phyloP scores from a whole-genome alignment of 2,797 vertebrate species.

The Perdix hodgsoniae region DNA sequence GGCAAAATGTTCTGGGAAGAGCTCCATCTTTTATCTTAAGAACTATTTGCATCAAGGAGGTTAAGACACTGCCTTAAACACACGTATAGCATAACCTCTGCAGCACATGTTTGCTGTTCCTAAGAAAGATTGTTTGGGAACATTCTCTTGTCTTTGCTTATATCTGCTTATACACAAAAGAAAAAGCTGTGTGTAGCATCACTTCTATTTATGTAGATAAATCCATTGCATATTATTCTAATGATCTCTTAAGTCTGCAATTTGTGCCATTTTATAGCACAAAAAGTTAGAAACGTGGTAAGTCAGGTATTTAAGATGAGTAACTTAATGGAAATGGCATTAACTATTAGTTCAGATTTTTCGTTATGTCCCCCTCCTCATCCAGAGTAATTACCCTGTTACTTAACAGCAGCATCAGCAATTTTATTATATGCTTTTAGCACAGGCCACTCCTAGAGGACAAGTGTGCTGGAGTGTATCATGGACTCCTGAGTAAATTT shows the following conservation, averaged over 20 bases:
- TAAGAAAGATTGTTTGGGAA: neutral
- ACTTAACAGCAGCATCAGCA: slow-evolving; percentile 65
- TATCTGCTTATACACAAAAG: slow-evolving; percentile 21
- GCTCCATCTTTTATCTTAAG: slow-evolving; percentile 46
- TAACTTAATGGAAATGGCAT: slow-evolving; percentile 53
- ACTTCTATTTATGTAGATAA: slow-evolving; percentile 63
- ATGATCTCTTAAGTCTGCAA: slow-evolving; percentile 61
- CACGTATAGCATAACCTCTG: neutral
- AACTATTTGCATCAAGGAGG: slow-evolving; percentile 46
- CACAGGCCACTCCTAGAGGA: slow-evolving; percentile 58
- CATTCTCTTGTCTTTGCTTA: slow-evolving; percentile 8
- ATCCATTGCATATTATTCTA: slow-evolving; percentile 63
- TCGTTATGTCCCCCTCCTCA: slow-evolving; percentile 40
- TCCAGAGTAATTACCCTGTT: slow-evolving; percentile 55
- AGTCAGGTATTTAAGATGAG: slow-evolving; percentile 58
- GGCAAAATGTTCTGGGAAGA: slow-evolving; percentile 50
- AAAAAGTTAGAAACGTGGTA: slow-evolving; percentile 64
- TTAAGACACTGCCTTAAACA: slow-evolving; percentile 31
- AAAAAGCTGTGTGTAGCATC: neutral
- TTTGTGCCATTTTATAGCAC: slow-evolving; percentile 42
- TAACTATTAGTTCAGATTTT: slow-evolving; percentile 52
- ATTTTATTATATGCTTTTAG: slow-evolving; percentile 63
- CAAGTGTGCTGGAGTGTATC: slow-evolving; percentile 42
- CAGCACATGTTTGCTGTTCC: neutral
- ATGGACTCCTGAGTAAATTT: slow-evolving; percentile 3